Evolutionary conservation across 2,113 vertebrate genomes (phyloP).

Genomic region (Tursiops truncatus): DNA sequence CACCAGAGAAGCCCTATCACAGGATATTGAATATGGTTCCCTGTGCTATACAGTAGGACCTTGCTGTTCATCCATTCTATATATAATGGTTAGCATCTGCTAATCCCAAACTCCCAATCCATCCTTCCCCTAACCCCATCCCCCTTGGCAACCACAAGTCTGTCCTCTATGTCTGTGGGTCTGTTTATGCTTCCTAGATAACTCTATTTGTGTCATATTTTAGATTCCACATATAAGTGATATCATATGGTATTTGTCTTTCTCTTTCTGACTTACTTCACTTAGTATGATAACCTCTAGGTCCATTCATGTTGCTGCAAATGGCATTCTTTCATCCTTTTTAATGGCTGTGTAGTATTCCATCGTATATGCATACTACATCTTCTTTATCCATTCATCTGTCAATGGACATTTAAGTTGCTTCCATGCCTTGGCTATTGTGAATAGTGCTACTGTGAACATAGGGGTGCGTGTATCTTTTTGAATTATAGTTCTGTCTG

Average conservation of each 20-base stretch:
- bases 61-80: neutral
- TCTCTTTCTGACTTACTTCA: neutral
- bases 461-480: neutral
- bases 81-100: neutral
- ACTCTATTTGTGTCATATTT: neutral
- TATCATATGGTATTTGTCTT: neutral
- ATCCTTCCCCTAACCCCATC: neutral
- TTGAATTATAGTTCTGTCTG: neutral
- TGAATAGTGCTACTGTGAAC: neutral
- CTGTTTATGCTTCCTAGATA: neutral
- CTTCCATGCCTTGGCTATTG: neutral
- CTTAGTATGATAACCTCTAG: neutral
- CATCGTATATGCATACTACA: fast-evolving
- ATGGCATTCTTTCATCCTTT: neutral
- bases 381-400: neutral
- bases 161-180: neutral
- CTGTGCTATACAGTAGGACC: neutral
- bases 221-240: neutral
- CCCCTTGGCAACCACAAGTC: neutral
- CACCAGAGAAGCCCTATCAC: no score
- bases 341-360: neutral
- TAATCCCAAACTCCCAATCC: neutral
- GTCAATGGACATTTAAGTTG: fast-evolving
- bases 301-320: neutral
- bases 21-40: neutral